Base-by-base conservation (phyloP, 2,797 vertebrate species). In the Thunnus albacares region DNA sequence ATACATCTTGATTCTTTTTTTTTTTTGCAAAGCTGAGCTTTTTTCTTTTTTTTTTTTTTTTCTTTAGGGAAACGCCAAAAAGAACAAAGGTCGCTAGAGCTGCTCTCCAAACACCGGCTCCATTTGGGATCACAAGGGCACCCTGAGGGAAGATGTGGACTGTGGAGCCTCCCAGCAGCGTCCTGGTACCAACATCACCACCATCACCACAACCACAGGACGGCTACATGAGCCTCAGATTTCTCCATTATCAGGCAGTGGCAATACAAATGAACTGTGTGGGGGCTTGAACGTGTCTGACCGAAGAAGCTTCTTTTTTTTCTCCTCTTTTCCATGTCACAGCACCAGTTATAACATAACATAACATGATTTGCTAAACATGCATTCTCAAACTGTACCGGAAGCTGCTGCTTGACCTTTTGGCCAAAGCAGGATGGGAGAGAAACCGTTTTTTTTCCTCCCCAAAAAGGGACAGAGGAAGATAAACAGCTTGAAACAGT, bases 81-180 rank as follows among this genome's bases (percentile, higher is more conserved):
- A 99, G 96, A 99, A 96, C 93, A 99, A 98, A 94, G 96, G 94
- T 91, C 98, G 98, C 85, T 99, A 99, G 80, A 65, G 64, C 67
- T 65, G 67, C 68, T 56, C 12, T 71, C 6, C 28, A 59, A 62
- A 47, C 57, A 77, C 65, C 51, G 81, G 86, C 83, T 88, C 83
- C 79, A 60, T 83, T 83, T 67, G 73, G 73, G 67, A 71, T 82
- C 51, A 57, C 52, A 75, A 72, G 69, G n/a, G 66, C 59, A 80
- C 63, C 68, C 26, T 63, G 71, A 86, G 59, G 80, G 83, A 79
- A 72, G 67, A 77, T 61, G 53, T 75, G 77, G 41, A 65, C 75
- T 57, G 69, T 28, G 69, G 79, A 76, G 78, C 84, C 74, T 82
- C 71, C 60, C 69, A 64, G 87, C 63, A 77, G 72, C 58, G 2